Evolutionary conservation across 1,140 invertebrate genomes (phyloP), one percentile per base, ranked within the genome.

Genomic region (Phymastichus coffea): DNA sequence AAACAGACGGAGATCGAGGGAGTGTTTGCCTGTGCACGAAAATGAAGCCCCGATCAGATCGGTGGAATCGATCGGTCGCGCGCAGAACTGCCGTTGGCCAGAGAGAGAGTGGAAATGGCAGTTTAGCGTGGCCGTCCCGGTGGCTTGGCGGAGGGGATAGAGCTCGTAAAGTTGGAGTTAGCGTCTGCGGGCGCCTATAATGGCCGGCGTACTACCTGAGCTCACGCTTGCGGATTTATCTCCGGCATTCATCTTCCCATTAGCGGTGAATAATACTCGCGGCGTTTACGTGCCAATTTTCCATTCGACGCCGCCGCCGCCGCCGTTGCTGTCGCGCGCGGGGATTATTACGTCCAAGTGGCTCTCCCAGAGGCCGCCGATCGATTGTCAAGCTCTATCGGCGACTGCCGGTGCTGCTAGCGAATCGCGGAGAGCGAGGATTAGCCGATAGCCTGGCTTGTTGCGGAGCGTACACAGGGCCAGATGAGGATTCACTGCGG

Each of bases 171-270:
- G 59, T 65, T 65, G 53, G 64, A 57, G 30, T 51, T 38, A 35
- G n/a, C 25, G 53, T 40, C 44, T 49, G 61, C 58, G 33, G 68
- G 46, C 57, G 51, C 49, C 57, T 57, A 63, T 69, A 74, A 74
- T 70, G 66, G 64, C 64, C 61, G 62, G 68, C n/a, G 61, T 66
- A 68, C 63, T 70, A 70, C 66, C 66, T 70, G 64, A n/a, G n/a
- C n/a, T n/a, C n/a, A n/a, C n/a, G n/a, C n/a, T n/a, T n/a, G 68
- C 52, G 60, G 67, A 72, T 75, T 73, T 74, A 75, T 77, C 72
- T 72, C 66, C 51, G 57, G 62, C 66, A 69, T 72, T 71, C 69
- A 74, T 74, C 69, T 73, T 71, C 67, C 69, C 67, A 76, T 75
- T 74, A 74, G 69, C 68, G 68, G 65, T 70, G 70, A 75, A 75